These are phyloP conservation scores for Rhabdophis nuchalis DNA, from an alignment of 2,797 vertebrate genomes.

Conservation along the genomic window DNA sequence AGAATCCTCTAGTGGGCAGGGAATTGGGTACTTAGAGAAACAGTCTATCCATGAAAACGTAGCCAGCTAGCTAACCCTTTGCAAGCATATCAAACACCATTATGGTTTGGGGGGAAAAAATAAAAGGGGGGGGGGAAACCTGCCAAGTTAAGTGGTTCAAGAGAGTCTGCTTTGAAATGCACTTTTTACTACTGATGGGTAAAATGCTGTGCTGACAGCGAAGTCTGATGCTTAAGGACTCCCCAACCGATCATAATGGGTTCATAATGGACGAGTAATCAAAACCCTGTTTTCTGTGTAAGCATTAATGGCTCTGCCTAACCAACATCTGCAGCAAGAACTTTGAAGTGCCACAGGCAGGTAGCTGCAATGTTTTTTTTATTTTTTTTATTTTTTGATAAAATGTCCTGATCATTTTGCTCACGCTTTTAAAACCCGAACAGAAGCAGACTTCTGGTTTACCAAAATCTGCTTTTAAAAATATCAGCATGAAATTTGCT, in stretches of 20 bases:
- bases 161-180: constrained; percentile 21
- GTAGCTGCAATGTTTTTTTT: not conserved
- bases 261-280: constrained; percentile 30
- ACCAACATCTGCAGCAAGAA: constrained; percentile 10
- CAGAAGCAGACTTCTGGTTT: not conserved
- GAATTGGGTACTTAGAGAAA: constrained; percentile 28
- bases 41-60: constrained; percentile 18
- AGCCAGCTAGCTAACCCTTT: constrained; percentile 20
- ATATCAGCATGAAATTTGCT: not conserved
- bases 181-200: constrained; percentile 29
- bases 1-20: not conserved
- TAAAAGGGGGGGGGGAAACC: not conserved
- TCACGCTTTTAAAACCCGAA: not conserved
- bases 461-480: not conserved
- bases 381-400: not conserved
- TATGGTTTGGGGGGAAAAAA: constrained; percentile 8
- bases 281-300: constrained; percentile 31
- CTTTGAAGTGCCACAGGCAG: not conserved
- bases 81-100: constrained; percentile 18
- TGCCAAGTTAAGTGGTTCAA: constrained; percentile 24
- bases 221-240: constrained; percentile 21
- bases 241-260: constrained; percentile 24
- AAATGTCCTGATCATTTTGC: not conserved
- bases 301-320: constrained; percentile 19
- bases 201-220: constrained; percentile 26